phyloP scores from a whole-genome alignment of 1,140 invertebrate genomes.

The Sitobion miscanthi region DNA sequence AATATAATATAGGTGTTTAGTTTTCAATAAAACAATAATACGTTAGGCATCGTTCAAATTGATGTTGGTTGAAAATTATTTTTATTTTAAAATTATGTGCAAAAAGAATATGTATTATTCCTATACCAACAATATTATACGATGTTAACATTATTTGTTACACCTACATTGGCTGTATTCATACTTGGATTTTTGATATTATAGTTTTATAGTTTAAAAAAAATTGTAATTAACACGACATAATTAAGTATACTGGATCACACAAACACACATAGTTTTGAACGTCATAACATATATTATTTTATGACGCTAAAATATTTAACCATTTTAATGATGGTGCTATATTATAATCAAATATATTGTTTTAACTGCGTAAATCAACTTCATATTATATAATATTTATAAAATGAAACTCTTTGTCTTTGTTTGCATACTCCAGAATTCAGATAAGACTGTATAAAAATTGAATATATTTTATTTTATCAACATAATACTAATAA shows the following conservation, averaged over 20 bases:
- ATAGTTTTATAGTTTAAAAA: background rate
- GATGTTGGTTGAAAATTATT: background rate
- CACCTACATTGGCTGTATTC: background rate
- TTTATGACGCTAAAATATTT: background rate
- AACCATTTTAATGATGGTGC: background rate
- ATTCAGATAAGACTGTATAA: background rate
- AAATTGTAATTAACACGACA: background rate
- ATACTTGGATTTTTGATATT: background rate
- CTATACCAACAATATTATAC: conserved; percentile 21
- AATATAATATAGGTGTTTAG: background rate
- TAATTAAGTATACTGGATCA: background rate
- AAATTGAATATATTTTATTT: background rate
- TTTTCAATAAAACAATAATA: background rate
- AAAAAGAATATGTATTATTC: background rate
- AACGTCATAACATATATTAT: no score
- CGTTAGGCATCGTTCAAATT: conserved; percentile 5
- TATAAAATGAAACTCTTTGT: background rate
- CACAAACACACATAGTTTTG: background rate
- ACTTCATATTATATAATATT: background rate
- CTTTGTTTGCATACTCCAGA: background rate
- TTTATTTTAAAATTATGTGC: background rate
- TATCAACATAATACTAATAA: background rate
- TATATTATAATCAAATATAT: background rate
- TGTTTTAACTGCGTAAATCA: background rate
- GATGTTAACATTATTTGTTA: conserved; percentile 6